These are phyloP conservation scores for Drosophila nr. fundita DNA, from an alignment of 2,888 invertebrate species.

Conservation along the genomic window DNA sequence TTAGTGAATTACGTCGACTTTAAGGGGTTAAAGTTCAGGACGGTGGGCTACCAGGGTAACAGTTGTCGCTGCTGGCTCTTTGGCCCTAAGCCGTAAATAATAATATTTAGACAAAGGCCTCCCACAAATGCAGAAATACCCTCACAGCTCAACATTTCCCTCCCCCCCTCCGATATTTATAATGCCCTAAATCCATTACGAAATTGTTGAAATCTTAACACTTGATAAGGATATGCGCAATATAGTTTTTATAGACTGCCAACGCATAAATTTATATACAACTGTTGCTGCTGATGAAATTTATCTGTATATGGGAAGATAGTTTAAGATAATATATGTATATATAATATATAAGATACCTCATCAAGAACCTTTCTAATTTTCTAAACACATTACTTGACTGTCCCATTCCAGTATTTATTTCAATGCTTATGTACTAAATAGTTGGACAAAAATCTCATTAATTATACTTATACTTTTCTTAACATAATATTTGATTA, in stretches of 20 bases:
- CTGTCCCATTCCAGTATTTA: neutral
- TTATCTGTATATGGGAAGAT: neutral
- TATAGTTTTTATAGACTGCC: neutral
- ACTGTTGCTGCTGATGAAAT: neutral
- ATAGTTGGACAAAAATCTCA: neutral
- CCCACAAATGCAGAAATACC: conserved; percentile 23
- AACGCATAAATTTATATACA: neutral
- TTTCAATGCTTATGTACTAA: neutral
- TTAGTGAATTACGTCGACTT: conserved; percentile 77
- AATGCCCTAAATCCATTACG: conserved; percentile 60
- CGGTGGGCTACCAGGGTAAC: conserved; percentile 68
- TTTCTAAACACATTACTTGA: neutral
- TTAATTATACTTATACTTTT: neutral
- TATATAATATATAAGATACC: neutral
- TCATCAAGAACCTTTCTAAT: neutral
- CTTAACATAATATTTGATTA: neutral
- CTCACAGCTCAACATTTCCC: conserved; percentile 22
- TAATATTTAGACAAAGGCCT: conserved; percentile 77
- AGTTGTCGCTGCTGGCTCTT: conserved; percentile 76
- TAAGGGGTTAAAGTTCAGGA: conserved; percentile 77
- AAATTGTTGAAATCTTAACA: conserved; percentile 42
- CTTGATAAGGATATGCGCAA: conserved; percentile 24
- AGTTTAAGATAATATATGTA: neutral
- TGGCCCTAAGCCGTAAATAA: conserved; percentile 79
- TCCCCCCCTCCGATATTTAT: conserved; percentile 32